These are phyloP conservation scores for Mustela lutreola DNA, from an alignment of 2,113 vertebrate species.

Conservation along the genomic window DNA sequence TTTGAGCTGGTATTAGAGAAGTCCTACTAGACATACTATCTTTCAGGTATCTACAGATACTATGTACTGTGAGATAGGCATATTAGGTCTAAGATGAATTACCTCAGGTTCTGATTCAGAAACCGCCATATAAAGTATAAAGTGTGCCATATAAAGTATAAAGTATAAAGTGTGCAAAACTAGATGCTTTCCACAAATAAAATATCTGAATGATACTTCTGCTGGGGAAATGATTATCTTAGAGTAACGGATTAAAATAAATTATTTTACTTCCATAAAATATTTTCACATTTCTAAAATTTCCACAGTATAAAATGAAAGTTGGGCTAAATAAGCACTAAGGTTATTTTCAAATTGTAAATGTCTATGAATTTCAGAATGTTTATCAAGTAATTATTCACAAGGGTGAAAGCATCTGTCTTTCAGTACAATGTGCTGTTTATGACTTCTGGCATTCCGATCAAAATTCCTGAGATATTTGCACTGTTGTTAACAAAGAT, in stretches of 20 bases:
- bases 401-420: neutral
- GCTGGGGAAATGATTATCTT: neutral
- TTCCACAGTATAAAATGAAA: conserved; percentile 10
- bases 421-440: neutral
- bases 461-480: neutral
- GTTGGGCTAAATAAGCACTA: neutral
- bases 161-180: neutral
- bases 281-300: neutral
- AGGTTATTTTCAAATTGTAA: neutral
- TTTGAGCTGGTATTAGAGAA: neutral
- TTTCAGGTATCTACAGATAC: neutral
- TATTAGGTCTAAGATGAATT: neutral
- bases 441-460: neutral
- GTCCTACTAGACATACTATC: neutral
- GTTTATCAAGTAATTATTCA: neutral
- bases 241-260: neutral
- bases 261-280: neutral
- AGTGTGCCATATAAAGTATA: neutral
- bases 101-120: neutral
- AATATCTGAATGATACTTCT: neutral
- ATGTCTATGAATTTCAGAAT: neutral
- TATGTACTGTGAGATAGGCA: neutral
- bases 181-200: neutral
- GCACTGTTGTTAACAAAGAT: neutral
- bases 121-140: neutral